Percentiles rank a stretch among this genome's conserved stretches.
phyloP scores from a whole-genome alignment of 2,797 vertebrate species.

The Diceros bicornis region DNA sequence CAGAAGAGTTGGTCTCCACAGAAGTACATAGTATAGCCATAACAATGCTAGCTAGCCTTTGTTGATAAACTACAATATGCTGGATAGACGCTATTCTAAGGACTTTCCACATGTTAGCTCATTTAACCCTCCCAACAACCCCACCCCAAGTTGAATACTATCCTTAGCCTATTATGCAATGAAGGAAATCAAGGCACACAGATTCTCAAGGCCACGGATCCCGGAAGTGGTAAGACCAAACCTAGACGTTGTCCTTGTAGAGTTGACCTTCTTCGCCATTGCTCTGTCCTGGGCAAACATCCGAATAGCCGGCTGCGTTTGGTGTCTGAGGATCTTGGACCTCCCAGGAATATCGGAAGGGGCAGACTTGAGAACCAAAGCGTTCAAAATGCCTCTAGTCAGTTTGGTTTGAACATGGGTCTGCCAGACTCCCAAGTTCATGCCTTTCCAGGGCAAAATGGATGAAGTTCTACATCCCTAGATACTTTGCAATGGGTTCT shows the following conservation, averaged over 20 bases:
- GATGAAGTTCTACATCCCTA: background rate
- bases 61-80: background rate
- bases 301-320: background rate
- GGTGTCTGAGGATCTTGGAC: background rate
- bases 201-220: background rate
- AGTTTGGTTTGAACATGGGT: background rate
- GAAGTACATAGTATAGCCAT: background rate
- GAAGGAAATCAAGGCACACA: background rate
- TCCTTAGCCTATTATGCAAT: background rate
- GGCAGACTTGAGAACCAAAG: background rate
- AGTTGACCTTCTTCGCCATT: background rate
- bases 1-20: background rate
- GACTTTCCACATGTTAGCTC: background rate
- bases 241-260: background rate
- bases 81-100: background rate
- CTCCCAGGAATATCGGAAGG: background rate
- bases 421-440: too few relatives aligned
- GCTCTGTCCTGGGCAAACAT: background rate
- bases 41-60: background rate
- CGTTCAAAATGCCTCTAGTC: background rate
- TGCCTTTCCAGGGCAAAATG: background rate
- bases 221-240: background rate
- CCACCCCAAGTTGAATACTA: background rate
- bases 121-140: background rate
- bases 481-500: background rate